Percentiles rank a stretch among this genome's conserved stretches.
Conservation (phyloP, 30 jellyfish, hydroid and myxozoan species). For the Hydractinia symbiolongicarpus region DNA sequence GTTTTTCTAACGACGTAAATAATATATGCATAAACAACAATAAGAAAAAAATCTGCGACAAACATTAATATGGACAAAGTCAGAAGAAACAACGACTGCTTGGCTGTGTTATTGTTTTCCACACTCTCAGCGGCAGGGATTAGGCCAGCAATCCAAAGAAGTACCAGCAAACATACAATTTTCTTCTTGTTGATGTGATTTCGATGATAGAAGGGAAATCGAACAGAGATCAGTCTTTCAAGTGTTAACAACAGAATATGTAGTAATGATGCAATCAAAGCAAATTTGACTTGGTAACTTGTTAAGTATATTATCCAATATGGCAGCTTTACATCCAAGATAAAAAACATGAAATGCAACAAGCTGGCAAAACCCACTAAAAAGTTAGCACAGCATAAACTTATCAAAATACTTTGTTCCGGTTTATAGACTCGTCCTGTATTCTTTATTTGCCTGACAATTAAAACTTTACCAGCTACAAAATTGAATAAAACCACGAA, state of each 20-base stretch:
- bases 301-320: neutral
- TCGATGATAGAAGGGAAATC: slow-evolving; percentile 4
- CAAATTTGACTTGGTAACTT: neutral
- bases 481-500: neutral
- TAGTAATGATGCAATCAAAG: neutral
- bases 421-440: neutral
- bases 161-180: neutral
- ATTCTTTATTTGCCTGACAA: neutral
- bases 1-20: neutral
- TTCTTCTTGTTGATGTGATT: neutral
- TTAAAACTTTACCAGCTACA: neutral
- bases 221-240: slow-evolving; percentile 8
- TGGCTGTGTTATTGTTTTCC: neutral
- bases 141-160: neutral
- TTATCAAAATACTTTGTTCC: neutral
- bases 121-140: neutral
- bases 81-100: neutral
- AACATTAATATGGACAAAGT: neutral
- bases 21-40: neutral
- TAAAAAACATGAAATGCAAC: neutral
- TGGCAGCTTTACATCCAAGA: neutral
- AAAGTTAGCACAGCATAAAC: neutral
- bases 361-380: neutral
- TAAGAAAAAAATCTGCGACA: neutral
- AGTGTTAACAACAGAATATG: neutral